phyloP scores from a whole-genome alignment of 2,888 invertebrate genomes.

The Zelleria hepariella region DNA sequence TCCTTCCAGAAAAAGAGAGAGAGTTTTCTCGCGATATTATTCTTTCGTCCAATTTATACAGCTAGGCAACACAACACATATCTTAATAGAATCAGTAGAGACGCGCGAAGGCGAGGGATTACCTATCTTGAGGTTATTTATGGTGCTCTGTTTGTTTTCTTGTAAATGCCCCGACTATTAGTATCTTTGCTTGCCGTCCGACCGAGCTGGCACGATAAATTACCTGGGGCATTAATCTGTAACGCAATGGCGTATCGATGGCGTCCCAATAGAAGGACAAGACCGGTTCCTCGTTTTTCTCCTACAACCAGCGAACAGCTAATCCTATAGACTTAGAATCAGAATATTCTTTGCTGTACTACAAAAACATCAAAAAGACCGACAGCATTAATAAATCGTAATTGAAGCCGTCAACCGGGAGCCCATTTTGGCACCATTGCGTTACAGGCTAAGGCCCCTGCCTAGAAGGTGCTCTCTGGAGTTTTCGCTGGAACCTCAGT shows the following conservation, averaged over 20 bases:
- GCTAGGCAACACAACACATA: slow-evolving; percentile 1
- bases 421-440: too few species aligned
- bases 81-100: slow-evolving; percentile 6
- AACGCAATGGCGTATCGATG: too few species aligned
- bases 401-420: too few species aligned
- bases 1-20: background rate
- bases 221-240: too few species aligned
- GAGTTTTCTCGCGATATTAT: background rate
- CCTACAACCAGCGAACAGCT: too few species aligned
- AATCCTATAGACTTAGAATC: too few species aligned
- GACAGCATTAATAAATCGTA: too few species aligned
- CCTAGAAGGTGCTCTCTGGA: background rate
- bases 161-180: background rate
- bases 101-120: slow-evolving; percentile 2
- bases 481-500: background rate
- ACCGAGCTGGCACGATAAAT: background rate
- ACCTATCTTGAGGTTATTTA: slow-evolving; percentile 6
- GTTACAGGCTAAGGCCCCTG: too few species aligned
- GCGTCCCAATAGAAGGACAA: too few species aligned
- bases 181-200: background rate
- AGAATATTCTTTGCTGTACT: too few species aligned
- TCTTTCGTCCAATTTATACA: slow-evolving; percentile 3
- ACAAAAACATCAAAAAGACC: too few species aligned
- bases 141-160: background rate
- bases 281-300: too few species aligned